Conservation (phyloP, 1,140 invertebrate genomes). For the Formica selysi region DNA sequence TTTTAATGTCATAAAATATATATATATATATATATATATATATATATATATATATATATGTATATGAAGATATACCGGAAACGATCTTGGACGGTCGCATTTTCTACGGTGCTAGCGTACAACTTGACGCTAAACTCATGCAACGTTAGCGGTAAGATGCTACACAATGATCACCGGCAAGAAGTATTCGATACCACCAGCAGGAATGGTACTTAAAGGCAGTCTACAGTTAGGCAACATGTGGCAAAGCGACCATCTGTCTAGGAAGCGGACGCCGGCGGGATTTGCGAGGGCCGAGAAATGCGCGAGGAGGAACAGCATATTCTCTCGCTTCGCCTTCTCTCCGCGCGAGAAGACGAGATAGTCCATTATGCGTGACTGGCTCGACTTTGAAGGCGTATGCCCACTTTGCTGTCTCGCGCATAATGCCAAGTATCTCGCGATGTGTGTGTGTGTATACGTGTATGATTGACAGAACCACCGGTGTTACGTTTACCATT, state of each 20-base stretch:
- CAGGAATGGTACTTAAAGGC: slow-evolving; percentile 69
- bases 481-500: slow-evolving; percentile 26
- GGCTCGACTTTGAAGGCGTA: slow-evolving; percentile 24
- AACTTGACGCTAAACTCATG: not conserved
- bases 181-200: slow-evolving; percentile 54
- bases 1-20: not conserved
- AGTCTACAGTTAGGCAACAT: slow-evolving; percentile 79
- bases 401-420: not conserved
- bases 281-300: slow-evolving; percentile 28
- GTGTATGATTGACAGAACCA: slow-evolving; percentile 20
- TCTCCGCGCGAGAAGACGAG: slow-evolving; percentile 24
- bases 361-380: slow-evolving; percentile 48
- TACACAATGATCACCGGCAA: slow-evolving; percentile 44
- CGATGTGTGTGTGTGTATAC: no score
- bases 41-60: no score
- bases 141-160: slow-evolving; percentile 41
- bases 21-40: not conserved
- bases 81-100: not conserved
- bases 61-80: not conserved
- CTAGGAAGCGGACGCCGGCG: slow-evolving; percentile 74
- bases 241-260: slow-evolving; percentile 80
- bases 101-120: not conserved
- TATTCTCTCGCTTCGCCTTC: slow-evolving; percentile 10
- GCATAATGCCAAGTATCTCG: not conserved
- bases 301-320: slow-evolving; percentile 37